These are phyloP conservation scores for Caenorhabditis macrosperma DNA, from an alignment of 2,888 invertebrate genomes.

Conservation along the genomic window DNA sequence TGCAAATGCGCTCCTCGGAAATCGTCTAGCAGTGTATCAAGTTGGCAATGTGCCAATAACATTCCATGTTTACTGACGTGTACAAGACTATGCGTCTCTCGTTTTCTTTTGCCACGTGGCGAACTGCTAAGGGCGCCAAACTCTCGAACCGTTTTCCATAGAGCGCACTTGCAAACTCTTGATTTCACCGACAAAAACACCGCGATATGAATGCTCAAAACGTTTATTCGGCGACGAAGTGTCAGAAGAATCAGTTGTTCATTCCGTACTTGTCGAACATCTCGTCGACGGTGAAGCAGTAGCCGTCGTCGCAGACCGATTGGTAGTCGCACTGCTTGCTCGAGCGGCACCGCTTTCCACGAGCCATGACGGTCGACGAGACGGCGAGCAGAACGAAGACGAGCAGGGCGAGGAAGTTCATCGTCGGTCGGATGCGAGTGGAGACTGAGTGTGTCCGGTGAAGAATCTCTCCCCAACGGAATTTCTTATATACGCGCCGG, in stretches of 20 bases:
- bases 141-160: no score
- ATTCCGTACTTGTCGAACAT: conserved; percentile 41
- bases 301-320: conserved; percentile 38
- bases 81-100: no score
- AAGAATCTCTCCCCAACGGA: neutral
- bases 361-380: conserved; percentile 7
- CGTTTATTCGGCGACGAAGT: neutral
- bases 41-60: no score
- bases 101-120: no score
- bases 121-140: no score
- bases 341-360: conserved; percentile 20
- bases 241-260: conserved; percentile 2
- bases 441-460: neutral
- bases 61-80: no score
- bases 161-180: no score
- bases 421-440: neutral
- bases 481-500: neutral
- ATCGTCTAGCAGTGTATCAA: no score
- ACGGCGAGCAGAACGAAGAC: conserved; percentile 28
- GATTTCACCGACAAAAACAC: no score
- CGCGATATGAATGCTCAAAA: conserved; percentile 11
- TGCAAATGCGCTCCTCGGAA: no score
- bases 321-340: conserved; percentile 27
- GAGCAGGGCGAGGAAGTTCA: conserved; percentile 36
- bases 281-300: conserved; percentile 44